phyloP scores from a whole-genome alignment of 2,888 invertebrate genomes.

The Brassicogethes aeneus region DNA sequence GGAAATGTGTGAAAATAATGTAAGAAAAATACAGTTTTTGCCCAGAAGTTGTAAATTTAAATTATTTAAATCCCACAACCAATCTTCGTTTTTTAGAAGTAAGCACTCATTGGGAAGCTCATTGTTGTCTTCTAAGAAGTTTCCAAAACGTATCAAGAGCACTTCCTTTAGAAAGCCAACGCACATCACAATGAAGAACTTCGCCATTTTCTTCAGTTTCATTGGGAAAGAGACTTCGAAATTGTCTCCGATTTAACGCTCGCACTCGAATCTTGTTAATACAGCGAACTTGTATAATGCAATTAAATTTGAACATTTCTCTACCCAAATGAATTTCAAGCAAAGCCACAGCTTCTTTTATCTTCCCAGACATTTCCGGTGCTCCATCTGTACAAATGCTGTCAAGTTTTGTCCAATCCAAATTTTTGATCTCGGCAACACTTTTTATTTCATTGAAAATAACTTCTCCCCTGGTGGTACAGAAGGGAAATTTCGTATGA shows the following conservation, averaged over 20 bases:
- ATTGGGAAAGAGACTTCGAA: neutral
- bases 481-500: too few relatives aligned
- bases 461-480: too few relatives aligned
- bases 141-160: constrained; percentile 1
- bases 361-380: too few relatives aligned
- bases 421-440: too few relatives aligned
- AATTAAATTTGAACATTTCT: constrained; percentile 4
- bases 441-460: too few relatives aligned
- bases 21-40: too few relatives aligned
- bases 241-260: neutral
- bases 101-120: neutral
- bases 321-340: constrained; percentile 4
- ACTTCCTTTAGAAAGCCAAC: constrained; percentile 4
- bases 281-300: constrained; percentile 3
- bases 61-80: constrained; percentile 2
- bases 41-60: too few relatives aligned
- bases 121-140: too few relatives aligned
- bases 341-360: constrained; percentile 3
- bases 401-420: too few relatives aligned
- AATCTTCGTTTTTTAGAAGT: neutral
- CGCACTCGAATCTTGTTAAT: neutral
- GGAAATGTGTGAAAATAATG: too few relatives aligned
- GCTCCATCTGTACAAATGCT: constrained; percentile 2
- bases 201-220: constrained; percentile 1
- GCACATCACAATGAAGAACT: too few relatives aligned